Base-by-base conservation (phyloP, 1,140 invertebrate genomes). In the Tetranychus cinnabarinus region DNA sequence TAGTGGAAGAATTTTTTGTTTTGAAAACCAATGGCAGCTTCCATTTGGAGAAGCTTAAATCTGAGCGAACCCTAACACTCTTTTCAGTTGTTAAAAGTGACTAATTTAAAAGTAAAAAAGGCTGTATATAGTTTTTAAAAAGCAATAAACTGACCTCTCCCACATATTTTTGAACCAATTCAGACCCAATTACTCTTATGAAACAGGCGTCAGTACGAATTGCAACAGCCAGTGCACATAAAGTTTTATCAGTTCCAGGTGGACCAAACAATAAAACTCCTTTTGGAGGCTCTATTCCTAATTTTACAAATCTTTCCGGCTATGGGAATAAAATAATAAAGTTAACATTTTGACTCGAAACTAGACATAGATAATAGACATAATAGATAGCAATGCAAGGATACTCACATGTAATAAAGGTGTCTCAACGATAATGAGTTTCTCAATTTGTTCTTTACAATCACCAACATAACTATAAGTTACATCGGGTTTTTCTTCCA, bases 401-500 rank as follows among this genome's bases (percentile, higher is more conserved):
- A 6, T 13, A 31, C 50, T 52, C 23, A 52, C 50, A 79, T 98
- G 93, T 65, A 99, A 77, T 7, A 99, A 72, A 7, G 96, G 95
- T 10, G 89, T 97, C 76, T 98, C 96, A 1, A 99, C 93, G 46
- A 99, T 96, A 82, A 99, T 75, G 2, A 99, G 75, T 75, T 99
- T 99, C 68, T 99, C 95, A 69, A 99, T 99, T 74, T 99, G 93
- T 74, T 97, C 95, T 75, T 99, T 98, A 71, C 95, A 98, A 1
- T 95, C 93, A 65, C 96, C 96, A 12, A 99, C 90, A 77, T 99
- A 96, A 69, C 88, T 92, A 73, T 99, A 99, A 1, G 96, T 99
- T 0, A 99, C 95, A 78, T 99, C 96, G 6, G 96, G 96, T 71
- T 99, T 99, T 71, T 99, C 96, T 76, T 99, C 96, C 1, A 99